Evolutionary conservation across 2,888 invertebrate genomes (phyloP).

Genomic region (Eupithecia dodoneata): DNA sequence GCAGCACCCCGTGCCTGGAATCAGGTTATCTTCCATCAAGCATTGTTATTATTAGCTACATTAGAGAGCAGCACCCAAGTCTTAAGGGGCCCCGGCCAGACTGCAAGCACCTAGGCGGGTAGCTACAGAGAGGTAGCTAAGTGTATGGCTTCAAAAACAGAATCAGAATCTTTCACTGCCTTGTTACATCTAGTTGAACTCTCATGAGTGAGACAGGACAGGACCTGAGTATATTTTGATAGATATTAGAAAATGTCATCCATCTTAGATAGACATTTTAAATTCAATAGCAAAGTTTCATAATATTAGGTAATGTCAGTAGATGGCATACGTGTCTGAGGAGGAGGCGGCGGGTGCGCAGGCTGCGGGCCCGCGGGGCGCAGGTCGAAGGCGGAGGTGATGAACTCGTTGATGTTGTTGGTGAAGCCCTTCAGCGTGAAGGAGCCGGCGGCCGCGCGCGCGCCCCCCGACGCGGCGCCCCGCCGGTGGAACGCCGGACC

Average conservation of each 20-base stretch:
- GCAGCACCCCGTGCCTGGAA: constrained; percentile 54
- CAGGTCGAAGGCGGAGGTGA: constrained; percentile 75
- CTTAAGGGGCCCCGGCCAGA: no score
- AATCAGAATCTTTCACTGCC: no score
- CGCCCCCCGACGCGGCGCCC: constrained; percentile 66
- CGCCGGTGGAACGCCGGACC: constrained; percentile 74
- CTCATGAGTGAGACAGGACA: no score
- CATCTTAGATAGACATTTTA: no score
- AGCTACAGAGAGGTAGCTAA: no score
- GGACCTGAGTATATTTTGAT: no score
- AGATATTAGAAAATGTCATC: no score
- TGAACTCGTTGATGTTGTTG: constrained; percentile 75
- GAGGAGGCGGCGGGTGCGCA: constrained; percentile 48
- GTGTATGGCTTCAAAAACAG: no score
- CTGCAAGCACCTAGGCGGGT: no score
- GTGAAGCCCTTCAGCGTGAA: constrained; percentile 79
- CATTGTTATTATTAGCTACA: neutral
- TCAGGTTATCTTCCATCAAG: constrained; percentile 44
- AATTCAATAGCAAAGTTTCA: neutral
- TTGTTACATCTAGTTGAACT: no score
- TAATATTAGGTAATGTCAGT: neutral
- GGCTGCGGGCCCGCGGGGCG: constrained; percentile 48
- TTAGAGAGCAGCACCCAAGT: no score
- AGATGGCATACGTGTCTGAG: constrained; percentile 40
- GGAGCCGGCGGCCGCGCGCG: constrained; percentile 58